phyloP scores from a whole-genome alignment of 2,797 vertebrate species.

The Mus minutoides region DNA sequence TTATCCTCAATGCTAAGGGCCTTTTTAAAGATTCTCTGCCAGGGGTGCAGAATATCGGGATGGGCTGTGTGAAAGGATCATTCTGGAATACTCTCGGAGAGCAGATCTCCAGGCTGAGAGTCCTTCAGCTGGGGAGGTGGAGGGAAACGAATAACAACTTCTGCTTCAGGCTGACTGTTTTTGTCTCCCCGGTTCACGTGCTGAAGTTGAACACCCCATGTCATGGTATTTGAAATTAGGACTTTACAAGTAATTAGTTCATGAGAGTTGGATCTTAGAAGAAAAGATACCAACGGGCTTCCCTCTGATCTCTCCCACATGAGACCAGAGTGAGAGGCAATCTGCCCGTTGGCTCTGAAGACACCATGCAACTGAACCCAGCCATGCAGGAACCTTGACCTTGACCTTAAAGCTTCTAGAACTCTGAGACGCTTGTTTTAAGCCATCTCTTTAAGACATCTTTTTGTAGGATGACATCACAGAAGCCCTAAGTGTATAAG shows the following conservation, averaged over 20 bases:
- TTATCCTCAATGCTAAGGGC: constrained; percentile 23
- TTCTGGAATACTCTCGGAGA: not conserved
- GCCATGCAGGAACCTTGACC: not conserved
- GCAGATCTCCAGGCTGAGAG: not conserved
- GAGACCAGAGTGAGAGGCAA: not conserved
- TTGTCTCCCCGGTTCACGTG: not conserved
- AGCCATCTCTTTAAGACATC: not conserved
- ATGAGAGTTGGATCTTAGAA: not conserved
- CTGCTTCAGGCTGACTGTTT: not conserved
- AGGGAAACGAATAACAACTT: not conserved
- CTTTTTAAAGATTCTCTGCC: constrained; percentile 45
- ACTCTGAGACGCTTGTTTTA: not conserved
- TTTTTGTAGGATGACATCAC: not conserved
- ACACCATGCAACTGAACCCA: not conserved
- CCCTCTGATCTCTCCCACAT: not conserved
- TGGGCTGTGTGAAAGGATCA: not conserved
- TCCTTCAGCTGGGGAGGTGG: not conserved
- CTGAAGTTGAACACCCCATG: not conserved
- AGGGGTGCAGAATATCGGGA: not conserved
- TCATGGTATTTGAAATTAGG: not conserved
- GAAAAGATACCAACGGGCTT: not conserved
- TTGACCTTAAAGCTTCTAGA: not conserved
- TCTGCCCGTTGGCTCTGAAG: not conserved
- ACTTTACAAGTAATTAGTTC: not conserved
- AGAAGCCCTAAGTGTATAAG: not conserved